These are phyloP conservation scores for Lumbricus terrestris DNA, from an alignment of 2,888 invertebrate species.

Conservation along the genomic window DNA sequence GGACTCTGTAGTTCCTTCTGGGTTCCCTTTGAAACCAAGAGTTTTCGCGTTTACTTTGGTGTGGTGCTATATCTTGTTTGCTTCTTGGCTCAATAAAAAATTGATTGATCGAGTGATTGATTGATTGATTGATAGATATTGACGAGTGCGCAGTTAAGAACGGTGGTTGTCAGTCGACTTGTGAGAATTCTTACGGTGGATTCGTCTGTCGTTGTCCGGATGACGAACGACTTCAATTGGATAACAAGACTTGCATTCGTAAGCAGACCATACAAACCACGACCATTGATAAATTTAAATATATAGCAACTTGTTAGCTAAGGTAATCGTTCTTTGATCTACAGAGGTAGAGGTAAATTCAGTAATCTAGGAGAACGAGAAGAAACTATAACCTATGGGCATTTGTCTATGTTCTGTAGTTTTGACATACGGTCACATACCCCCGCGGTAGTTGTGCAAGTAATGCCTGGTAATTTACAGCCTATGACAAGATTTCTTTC, in stretches of 20 bases:
- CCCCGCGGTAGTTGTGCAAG: neutral
- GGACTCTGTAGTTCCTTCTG: too few relatives aligned
- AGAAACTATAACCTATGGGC: too few relatives aligned
- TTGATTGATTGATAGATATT: too few relatives aligned
- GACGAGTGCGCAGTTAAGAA: slow-evolving; percentile 71
- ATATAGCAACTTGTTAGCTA: neutral
- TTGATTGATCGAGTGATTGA: too few relatives aligned
- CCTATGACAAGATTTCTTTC: neutral
- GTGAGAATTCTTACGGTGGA: slow-evolving; percentile 78
- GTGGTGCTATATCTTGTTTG: too few relatives aligned
- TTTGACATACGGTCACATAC: too few relatives aligned
- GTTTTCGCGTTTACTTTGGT: too few relatives aligned
- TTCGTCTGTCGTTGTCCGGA: slow-evolving; percentile 79
- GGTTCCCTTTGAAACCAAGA: too few relatives aligned
- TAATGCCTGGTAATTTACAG: neutral
- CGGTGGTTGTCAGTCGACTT: slow-evolving; percentile 76
- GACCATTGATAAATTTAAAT: neutral
- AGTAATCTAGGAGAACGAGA: too few relatives aligned
- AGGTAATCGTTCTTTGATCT: too few relatives aligned
- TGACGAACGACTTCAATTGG: slow-evolving; percentile 61
- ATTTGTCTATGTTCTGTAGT: neutral
- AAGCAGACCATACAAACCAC: slow-evolving; percentile 33
- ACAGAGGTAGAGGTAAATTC: too few relatives aligned
- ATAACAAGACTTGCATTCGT: slow-evolving; percentile 70
- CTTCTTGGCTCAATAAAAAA: too few relatives aligned